Evolutionary conservation across 1,140 invertebrate genomes (phyloP).

Genomic region (Whitmania pigra): DNA sequence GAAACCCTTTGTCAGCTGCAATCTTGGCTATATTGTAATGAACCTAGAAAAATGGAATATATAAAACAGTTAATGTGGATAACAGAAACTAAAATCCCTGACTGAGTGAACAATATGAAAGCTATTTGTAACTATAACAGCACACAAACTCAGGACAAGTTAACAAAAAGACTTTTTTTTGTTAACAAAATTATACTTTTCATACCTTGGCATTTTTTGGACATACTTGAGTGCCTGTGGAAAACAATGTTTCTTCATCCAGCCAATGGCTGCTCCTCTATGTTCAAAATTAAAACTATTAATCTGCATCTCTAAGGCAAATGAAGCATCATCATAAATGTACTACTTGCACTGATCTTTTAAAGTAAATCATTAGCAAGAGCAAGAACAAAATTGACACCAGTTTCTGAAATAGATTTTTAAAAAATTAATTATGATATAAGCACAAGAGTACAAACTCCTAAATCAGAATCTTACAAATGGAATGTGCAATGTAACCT

Average conservation of each 20-base stretch:
- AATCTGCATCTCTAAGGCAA: background rate
- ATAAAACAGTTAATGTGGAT: too few relatives aligned
- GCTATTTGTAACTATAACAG: too few relatives aligned
- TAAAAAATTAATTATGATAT: background rate
- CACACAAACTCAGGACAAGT: too few relatives aligned
- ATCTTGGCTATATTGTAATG: conserved; percentile 89
- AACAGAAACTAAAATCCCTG: too few relatives aligned
- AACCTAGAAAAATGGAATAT: conserved; percentile 39
- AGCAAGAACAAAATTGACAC: conserved; percentile 28
- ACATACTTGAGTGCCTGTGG: conserved; percentile 39
- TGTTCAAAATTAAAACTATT: conserved; percentile 28
- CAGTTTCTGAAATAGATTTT: conserved; percentile 24
- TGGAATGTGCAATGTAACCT: conserved; percentile 18
- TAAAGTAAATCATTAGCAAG: conserved; percentile 43
- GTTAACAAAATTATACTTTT: background rate
- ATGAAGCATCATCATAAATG: background rate
- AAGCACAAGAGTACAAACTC: background rate
- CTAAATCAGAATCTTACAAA: background rate
- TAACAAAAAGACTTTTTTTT: too few relatives aligned
- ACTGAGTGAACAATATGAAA: too few relatives aligned
- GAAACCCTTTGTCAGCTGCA: conserved; percentile 60
- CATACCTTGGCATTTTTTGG: conserved; percentile 65
- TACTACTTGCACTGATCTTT: conserved; percentile 41
- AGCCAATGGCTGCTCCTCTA: conserved; percentile 66
- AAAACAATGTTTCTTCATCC: conserved; percentile 45